A percentile compares a stretch with the other conserved stretches of the same genome.
Conservation (phyloP, 2,113 vertebrate species). For the Mobula hypostoma region DNA sequence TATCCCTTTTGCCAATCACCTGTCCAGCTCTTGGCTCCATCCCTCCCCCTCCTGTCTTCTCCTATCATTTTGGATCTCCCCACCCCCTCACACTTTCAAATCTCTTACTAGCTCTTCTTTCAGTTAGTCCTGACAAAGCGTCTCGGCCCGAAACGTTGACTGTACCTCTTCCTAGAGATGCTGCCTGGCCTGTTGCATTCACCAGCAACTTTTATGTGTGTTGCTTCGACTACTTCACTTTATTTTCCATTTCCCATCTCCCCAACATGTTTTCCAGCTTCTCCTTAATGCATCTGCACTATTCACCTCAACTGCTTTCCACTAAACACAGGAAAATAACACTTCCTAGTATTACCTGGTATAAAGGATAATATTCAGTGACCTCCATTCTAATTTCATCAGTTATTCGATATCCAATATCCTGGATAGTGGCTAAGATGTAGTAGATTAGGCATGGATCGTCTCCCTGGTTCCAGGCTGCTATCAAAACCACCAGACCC, state of each 20-base stretch:
- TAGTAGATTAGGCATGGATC: slow-evolving; percentile 79
- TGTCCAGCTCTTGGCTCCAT: too few species aligned
- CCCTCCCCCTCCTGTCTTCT: too few species aligned
- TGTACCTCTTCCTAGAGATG: too few species aligned
- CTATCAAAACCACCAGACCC: slow-evolving; percentile 81
- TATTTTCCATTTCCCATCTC: not conserved
- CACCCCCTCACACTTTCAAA: too few species aligned
- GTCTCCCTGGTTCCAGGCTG: slow-evolving; percentile 82
- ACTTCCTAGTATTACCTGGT: slow-evolving; percentile 64
- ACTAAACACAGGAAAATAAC: not conserved
- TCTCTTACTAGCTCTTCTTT: too few species aligned
- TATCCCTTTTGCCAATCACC: too few species aligned
- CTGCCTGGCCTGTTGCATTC: too few species aligned
- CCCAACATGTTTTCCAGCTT: not conserved
- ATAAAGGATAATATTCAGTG: slow-evolving; percentile 78
- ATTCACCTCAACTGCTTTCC: not conserved
- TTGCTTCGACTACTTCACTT: not conserved
- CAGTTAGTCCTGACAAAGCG: too few species aligned
- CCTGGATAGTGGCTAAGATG: slow-evolving; percentile 77
- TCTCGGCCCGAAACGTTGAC: too few species aligned
- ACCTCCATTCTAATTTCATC: slow-evolving; percentile 83
- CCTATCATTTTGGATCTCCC: too few species aligned
- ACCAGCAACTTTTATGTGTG: too few species aligned
- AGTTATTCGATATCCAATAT: slow-evolving; percentile 62
- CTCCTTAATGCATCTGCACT: not conserved